Base-by-base conservation (phyloP, 2,113 vertebrate species). In the Brevimyrus niger region DNA sequence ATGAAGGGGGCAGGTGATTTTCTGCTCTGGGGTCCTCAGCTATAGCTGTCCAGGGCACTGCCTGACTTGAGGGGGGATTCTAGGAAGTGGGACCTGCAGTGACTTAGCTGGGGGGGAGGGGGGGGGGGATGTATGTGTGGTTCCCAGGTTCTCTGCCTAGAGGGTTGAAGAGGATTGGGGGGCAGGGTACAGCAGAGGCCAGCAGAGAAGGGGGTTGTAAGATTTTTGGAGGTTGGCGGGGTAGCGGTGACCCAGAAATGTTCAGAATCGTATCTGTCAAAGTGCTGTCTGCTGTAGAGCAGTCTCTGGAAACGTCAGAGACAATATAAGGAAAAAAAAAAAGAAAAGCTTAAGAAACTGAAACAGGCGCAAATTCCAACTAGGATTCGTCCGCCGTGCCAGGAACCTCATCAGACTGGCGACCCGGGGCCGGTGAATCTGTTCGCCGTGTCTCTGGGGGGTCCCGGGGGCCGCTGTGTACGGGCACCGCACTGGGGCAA, bases 21-120 rank as follows among this genome's bases (percentile, higher is more conserved):
- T 7, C 46, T 89, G 89, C 51, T 89, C 83, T 42, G 19, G 44
- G 53, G 89, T 55, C 58, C 38, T 89, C 27, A 23, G 82, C 48
- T 46, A 10, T 7, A 27, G 53, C 35, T 44, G 42, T 17, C n/a
- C 53, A 23, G 35, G 9, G 9, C 8, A 19, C 35, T n/a, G 51
- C 35, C 55, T 11, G 7, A 48, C 42, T 35, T 46, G 55, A 11
- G 23, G 21, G 42, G n/a, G 47, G 51, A 27, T 89, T 27, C 17
- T 47, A 73, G 84, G 44, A 9, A 35, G 53, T 44, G 21, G 4
- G n/a, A 44, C 13, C 23, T 47, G 88, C 88, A 13, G 69, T 61
- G 27, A 53, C 42, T 55, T 87, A 31, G 10, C 61, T 65, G n/a
- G n/a, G n/a, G 61, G 21, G 21, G 9, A 4, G n/a, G 58, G 58